Percentiles rank a stretch among this genome's conserved stretches.
These are phyloP conservation scores for Parotia lawesii DNA, from an alignment of 2,113 vertebrate genomes.

Conservation along the genomic window DNA sequence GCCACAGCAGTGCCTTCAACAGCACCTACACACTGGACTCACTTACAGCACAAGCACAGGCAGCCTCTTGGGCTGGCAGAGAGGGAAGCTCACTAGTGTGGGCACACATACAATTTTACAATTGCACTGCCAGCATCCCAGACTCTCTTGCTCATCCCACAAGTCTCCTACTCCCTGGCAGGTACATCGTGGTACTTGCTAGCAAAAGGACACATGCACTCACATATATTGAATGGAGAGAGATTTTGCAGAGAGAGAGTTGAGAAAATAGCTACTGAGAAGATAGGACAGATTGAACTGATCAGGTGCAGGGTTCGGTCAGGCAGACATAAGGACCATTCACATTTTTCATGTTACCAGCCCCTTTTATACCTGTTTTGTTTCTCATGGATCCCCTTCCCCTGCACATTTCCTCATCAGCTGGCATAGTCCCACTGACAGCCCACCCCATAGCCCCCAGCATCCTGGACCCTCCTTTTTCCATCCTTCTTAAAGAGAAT, in stretches of 20 bases:
- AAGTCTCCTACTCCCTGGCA: not conserved
- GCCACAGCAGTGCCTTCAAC: not conserved
- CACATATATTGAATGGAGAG: not conserved
- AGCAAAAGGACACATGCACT: not conserved
- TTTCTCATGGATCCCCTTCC: not conserved
- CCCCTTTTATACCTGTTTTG: accelerated
- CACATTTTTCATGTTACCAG: not conserved
- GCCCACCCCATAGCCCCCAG: accelerated
- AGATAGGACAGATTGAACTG: not conserved
- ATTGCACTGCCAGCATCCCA: accelerated
- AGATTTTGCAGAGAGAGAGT: not conserved
- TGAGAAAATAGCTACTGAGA: not conserved
- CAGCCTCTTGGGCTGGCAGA: not conserved
- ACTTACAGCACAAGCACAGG: not conserved
- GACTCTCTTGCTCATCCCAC: accelerated
- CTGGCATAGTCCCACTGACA: not conserved
- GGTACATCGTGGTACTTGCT: accelerated
- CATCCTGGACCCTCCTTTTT: not conserved
- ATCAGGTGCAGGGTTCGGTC: accelerated
- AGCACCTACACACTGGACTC: accelerated
- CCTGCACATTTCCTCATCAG: not conserved
- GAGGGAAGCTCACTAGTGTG: not conserved
- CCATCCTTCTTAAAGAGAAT: not conserved
- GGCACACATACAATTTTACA: too few species aligned
- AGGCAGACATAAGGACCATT: not conserved